A percentile compares a stretch with the other conserved stretches of the same genome.
These are phyloP conservation scores for Erannis defoliaria DNA, from an alignment of 2,888 invertebrate genomes.

Conservation along the genomic window DNA sequence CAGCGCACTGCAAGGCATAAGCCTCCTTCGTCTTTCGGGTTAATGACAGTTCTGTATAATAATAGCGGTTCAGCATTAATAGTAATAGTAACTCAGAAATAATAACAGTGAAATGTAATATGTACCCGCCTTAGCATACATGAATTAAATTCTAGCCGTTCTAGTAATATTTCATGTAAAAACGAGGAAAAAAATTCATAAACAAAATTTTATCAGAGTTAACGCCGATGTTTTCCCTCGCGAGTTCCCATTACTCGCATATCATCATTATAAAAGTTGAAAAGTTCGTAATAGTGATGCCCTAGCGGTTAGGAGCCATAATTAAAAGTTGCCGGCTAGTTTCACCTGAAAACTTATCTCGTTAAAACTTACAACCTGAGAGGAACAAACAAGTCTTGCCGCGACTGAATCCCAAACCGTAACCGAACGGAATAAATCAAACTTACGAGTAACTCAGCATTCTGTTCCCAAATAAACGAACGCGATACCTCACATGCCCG, in stretches of 20 bases:
- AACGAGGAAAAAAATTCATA: conserved; percentile 30
- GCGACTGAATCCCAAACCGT: conserved; percentile 63
- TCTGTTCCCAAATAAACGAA: conserved; percentile 27
- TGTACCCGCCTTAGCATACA: not conserved
- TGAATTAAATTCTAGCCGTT: conserved; percentile 8
- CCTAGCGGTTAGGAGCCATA: conserved; percentile 70
- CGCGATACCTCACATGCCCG: conserved; percentile 27
- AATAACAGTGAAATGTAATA: not conserved
- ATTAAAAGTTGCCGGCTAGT: conserved; percentile 81
- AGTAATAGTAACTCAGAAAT: not conserved
- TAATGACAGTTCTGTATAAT: too few relatives aligned
- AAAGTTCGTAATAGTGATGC: conserved; percentile 64
- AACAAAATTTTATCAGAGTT: conserved; percentile 36
- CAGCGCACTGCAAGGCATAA: too few relatives aligned
- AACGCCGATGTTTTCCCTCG: conserved; percentile 48
- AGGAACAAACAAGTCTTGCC: conserved; percentile 74
- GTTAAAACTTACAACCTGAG: conserved; percentile 81
- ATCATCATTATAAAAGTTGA: conserved; percentile 69
- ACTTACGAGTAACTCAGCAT: conserved; percentile 43
- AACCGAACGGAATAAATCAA: conserved; percentile 57
- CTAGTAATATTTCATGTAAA: conserved; percentile 19
- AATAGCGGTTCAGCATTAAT: too few relatives aligned
- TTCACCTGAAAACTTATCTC: conserved; percentile 76
- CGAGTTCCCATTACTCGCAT: conserved; percentile 56
- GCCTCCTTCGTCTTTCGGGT: too few relatives aligned